A percentile compares a stretch with the other conserved stretches of the same genome.
phyloP scores from a whole-genome alignment of 1,140 invertebrate genomes.

The Cotesia typhae region DNA sequence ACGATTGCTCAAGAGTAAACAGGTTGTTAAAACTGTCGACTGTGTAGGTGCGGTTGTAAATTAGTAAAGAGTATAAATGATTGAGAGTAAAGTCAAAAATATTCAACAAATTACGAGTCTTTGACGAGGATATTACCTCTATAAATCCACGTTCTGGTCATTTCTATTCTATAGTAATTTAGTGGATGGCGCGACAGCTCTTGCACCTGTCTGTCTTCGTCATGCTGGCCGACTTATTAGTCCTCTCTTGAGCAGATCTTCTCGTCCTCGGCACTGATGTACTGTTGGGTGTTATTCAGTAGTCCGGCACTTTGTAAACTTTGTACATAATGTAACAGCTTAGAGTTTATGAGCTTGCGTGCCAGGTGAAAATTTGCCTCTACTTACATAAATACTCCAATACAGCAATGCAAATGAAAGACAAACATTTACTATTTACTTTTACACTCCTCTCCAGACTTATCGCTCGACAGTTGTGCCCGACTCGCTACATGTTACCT shows the following conservation, averaged over 20 bases:
- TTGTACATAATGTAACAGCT: not conserved
- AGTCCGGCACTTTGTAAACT: not conserved
- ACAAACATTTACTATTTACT: no score
- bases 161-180: slow-evolving; percentile 25
- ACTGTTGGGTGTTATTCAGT: slow-evolving; percentile 1
- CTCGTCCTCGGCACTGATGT: slow-evolving; percentile 16
- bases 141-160: slow-evolving; percentile 1
- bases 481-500: no score
- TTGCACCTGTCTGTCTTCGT: slow-evolving; percentile 32
- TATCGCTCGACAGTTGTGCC: not conserved
- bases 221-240: slow-evolving; percentile 34
- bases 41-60: no score
- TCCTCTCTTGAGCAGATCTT: slow-evolving; percentile 7
- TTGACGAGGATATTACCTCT: not conserved
- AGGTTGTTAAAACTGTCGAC: no score
- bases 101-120: slow-evolving; percentile 2
- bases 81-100: slow-evolving; percentile 7
- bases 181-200: not conserved
- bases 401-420: slow-evolving; percentile 9
- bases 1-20: no score
- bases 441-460: slow-evolving; percentile 10
- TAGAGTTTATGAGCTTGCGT: slow-evolving; percentile 16
- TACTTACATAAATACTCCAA: not conserved
- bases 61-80: no score
- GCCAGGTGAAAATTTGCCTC: slow-evolving; percentile 36